These are phyloP conservation scores for Callaeas wilsoni DNA, from an alignment of 2,113 vertebrate genomes.

Conservation along the genomic window DNA sequence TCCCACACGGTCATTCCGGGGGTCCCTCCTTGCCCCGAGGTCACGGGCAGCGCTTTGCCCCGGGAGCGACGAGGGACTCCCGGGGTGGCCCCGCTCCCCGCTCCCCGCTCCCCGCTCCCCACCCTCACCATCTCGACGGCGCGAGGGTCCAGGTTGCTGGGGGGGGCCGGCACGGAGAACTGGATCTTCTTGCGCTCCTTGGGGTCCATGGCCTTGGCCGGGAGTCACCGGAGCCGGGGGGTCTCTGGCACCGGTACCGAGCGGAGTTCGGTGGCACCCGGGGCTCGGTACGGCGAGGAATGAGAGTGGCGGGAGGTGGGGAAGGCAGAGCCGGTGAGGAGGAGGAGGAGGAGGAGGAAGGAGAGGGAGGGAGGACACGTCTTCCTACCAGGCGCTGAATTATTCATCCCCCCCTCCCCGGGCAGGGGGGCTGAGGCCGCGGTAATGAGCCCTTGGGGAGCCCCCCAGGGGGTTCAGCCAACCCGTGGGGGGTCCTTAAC, in stretches of 20 bases:
- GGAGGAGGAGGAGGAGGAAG: constrained; percentile 46
- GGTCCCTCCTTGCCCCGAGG: neutral
- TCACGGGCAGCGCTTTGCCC: neutral
- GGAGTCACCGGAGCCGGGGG: constrained; percentile 49
- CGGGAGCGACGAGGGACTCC: neutral
- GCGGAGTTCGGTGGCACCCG: constrained; percentile 53
- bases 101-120: accelerated
- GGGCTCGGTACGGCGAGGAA: constrained; percentile 61
- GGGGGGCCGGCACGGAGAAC: constrained; percentile 83
- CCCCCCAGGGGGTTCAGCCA: constrained; percentile 11
- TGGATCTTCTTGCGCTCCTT: constrained; percentile 96
- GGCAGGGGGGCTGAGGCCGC: constrained; percentile 36
- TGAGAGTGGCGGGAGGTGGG: constrained; percentile 46
- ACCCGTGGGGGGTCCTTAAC: neutral
- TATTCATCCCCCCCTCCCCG: constrained; percentile 62
- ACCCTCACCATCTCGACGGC: constrained; percentile 93
- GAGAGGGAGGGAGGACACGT: constrained; percentile 49
- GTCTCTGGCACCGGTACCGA: neutral
- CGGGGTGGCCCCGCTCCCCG: neutral
- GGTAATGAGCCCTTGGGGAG: constrained; percentile 50
- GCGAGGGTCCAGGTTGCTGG: constrained; percentile 89
- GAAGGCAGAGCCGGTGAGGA: constrained; percentile 46
- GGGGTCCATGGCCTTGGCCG: constrained; percentile 74
- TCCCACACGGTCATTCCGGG: neutral
- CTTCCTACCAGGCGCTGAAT: constrained; percentile 72